A percentile compares a stretch with the other conserved stretches of the same genome.
Evolutionary conservation across 2,797 vertebrate species (phyloP).

Genomic region (Pelochelys cantorii): DNA sequence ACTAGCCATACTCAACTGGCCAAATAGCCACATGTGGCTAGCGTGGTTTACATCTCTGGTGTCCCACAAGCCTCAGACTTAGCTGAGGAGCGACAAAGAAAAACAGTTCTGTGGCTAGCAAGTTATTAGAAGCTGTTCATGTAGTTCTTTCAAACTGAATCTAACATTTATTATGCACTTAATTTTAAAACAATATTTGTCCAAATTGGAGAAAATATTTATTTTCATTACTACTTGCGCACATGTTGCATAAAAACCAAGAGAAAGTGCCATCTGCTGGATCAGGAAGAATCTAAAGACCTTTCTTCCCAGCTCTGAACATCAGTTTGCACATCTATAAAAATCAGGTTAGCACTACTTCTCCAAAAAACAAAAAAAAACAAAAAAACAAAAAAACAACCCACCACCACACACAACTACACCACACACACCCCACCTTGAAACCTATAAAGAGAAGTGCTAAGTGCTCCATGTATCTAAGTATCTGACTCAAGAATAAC

Average conservation of each 20-base stretch:
- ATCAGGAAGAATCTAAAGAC: rapidly evolving
- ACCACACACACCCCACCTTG: too few relatives aligned
- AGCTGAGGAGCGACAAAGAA: neutral
- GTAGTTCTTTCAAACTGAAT: neutral
- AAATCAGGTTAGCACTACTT: neutral
- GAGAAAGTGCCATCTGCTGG: constrained; percentile 54
- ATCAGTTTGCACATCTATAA: neutral
- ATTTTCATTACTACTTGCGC: neutral
- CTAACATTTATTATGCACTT: neutral
- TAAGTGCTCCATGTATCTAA: too few relatives aligned
- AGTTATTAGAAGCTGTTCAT: neutral
- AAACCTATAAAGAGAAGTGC: neutral
- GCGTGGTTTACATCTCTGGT: too few relatives aligned
- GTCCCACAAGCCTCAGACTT: too few relatives aligned
- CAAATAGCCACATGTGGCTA: too few relatives aligned
- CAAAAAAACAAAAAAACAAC: too few relatives aligned
- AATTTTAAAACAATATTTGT: neutral
- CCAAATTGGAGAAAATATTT: neutral
- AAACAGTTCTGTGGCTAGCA: neutral
- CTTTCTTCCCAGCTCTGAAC: neutral
- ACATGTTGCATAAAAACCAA: neutral
- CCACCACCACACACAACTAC: too few relatives aligned
- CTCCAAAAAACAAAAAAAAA: rapidly evolving
- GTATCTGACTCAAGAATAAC: neutral
- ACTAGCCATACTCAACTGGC: too few relatives aligned